phyloP scores from a whole-genome alignment of 92 coral and sea anemone species.

The Zoanthus sansibaricus region DNA sequence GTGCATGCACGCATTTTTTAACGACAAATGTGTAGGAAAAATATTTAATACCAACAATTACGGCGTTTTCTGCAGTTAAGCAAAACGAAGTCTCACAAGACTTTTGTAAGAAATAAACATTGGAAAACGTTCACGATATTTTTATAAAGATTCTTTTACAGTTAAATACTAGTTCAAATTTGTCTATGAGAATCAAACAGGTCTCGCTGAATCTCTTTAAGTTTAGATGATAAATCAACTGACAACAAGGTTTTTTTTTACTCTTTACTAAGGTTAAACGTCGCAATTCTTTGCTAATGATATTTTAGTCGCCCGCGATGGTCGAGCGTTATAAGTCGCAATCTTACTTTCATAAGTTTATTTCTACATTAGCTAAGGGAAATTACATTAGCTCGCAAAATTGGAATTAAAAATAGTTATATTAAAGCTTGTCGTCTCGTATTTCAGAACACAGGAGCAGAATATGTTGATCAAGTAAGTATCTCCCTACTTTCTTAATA shows the following conservation, averaged over 20 bases:
- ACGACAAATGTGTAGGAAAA: too few relatives aligned
- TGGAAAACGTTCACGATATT: not conserved
- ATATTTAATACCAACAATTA: too few relatives aligned
- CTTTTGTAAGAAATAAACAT: constrained; percentile 6
- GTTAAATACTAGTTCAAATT: not conserved
- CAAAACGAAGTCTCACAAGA: not conserved
- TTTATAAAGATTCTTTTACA: not conserved
- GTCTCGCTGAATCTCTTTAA: too few relatives aligned
- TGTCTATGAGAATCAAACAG: too few relatives aligned
- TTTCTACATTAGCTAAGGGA: too few relatives aligned
- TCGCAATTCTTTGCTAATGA: too few relatives aligned
- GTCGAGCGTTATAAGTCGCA: not conserved
- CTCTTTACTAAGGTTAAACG: too few relatives aligned
- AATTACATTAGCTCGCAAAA: too few relatives aligned
- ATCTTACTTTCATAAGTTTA: not conserved
- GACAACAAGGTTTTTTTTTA: too few relatives aligned
- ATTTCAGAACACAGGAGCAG: constrained; percentile 21
- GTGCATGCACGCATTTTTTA: too few relatives aligned
- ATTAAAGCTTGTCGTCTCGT: not conserved
- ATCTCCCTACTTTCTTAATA: not conserved
- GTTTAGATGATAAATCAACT: too few relatives aligned
- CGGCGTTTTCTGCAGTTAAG: too few relatives aligned
- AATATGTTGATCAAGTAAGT: constrained; percentile 25
- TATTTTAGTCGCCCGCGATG: not conserved
- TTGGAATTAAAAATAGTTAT: not conserved